Evolutionary conservation across 2,797 vertebrate species (phyloP).

Genomic region (Dryobates pubescens): DNA sequence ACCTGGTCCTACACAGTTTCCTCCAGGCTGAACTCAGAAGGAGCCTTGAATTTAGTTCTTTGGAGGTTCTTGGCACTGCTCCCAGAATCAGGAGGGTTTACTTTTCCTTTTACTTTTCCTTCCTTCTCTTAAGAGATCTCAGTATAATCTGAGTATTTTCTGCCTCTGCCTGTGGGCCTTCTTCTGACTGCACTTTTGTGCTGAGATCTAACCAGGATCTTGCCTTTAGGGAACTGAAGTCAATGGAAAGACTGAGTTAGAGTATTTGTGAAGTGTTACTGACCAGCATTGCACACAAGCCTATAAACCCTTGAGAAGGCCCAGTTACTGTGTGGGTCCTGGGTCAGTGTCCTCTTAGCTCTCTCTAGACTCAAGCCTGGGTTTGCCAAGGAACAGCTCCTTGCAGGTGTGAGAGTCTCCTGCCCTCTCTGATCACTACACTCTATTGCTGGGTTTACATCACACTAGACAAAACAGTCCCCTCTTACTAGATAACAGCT

Average conservation of each 20-base stretch:
- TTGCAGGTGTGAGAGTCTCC: background rate
- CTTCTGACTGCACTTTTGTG: background rate
- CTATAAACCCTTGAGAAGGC: too few species aligned
- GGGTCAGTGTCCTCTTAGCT: background rate
- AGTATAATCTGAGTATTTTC: background rate
- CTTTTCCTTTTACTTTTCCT: background rate
- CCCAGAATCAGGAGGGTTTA: background rate
- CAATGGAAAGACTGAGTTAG: background rate
- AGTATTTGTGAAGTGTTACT: background rate
- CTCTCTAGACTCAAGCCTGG: background rate
- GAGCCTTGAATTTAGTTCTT: background rate
- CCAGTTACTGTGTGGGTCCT: background rate
- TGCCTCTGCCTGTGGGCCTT: background rate
- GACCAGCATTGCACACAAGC: background rate
- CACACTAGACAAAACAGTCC: background rate
- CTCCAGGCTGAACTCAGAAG: background rate
- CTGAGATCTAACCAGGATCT: background rate
- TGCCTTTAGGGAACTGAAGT: background rate
- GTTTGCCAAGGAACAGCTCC: background rate
- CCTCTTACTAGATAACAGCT: background rate
- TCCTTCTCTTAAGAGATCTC: background rate
- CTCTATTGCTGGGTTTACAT: background rate
- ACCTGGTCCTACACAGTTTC: background rate
- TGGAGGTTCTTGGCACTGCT: background rate
- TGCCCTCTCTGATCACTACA: fast-evolving